phyloP scores from a whole-genome alignment of 2,113 vertebrate species.

The Barnardius zonarius region DNA sequence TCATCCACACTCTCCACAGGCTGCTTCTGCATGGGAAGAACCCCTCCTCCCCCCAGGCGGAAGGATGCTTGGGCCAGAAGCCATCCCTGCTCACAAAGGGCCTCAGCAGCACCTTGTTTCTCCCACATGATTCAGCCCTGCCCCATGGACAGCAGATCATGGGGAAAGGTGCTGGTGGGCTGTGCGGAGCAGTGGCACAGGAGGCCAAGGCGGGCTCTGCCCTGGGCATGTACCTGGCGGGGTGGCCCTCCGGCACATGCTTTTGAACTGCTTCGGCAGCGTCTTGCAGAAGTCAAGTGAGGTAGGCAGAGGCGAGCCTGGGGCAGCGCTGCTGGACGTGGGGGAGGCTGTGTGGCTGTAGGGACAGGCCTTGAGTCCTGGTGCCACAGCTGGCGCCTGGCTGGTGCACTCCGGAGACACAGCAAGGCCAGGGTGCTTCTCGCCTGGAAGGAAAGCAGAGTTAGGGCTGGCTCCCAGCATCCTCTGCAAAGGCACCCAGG shows the following conservation, averaged over 20 bases:
- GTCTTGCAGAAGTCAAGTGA: slow-evolving; percentile 91
- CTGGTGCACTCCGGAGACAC: slow-evolving; percentile 34
- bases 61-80: fast-evolving
- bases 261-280: slow-evolving; percentile 92
- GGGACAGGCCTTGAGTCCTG: slow-evolving; percentile 84
- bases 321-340: slow-evolving; percentile 74
- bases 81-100: neutral
- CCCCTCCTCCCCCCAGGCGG: neutral
- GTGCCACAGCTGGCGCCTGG: slow-evolving; percentile 70
- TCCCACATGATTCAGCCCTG: neutral
- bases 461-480: neutral
- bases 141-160: neutral
- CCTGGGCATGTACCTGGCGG: slow-evolving; percentile 79
- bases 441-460: slow-evolving; percentile 42
- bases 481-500: neutral
- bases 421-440: slow-evolving; percentile 32
- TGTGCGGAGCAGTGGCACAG: neutral
- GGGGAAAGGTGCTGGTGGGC: neutral
- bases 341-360: slow-evolving; percentile 84
- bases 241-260: slow-evolving; percentile 88
- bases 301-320: slow-evolving; percentile 85
- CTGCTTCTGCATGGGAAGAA: neutral
- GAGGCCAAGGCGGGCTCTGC: neutral
- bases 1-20: neutral
- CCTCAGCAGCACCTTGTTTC: fast-evolving